Conservation (phyloP, 53 echinoderm and acorn worm species). For the Paelopatides confundens region DNA sequence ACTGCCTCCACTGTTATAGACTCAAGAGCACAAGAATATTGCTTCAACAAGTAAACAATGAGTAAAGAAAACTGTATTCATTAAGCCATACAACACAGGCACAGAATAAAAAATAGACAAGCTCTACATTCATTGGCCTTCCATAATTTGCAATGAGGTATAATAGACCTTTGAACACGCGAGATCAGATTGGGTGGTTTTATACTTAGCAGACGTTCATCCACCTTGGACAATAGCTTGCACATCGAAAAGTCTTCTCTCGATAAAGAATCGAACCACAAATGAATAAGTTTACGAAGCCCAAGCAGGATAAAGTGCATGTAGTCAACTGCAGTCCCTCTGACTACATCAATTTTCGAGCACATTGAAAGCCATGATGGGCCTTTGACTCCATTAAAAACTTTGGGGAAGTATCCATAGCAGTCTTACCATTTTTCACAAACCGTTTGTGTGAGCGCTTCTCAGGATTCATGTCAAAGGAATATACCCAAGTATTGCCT, state of each 20-base stretch:
- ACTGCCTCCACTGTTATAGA: too few species aligned
- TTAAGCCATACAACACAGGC: conserved; percentile 38
- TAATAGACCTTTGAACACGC: conserved; percentile 18
- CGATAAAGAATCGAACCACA: conserved; percentile 74
- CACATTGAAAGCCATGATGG: neutral
- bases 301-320: conserved; percentile 68
- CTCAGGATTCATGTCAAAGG: neutral
- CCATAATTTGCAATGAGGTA: too few species aligned
- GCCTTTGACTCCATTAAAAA: neutral
- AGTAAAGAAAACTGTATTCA: conserved; percentile 42
- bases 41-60: conserved; percentile 60
- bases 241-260: conserved; percentile 54
- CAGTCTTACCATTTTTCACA: neutral
- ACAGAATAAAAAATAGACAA: neutral
- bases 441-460: neutral
- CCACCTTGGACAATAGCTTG: conserved; percentile 35
- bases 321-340: conserved; percentile 64
- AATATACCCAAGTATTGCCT: neutral
- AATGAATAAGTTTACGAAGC: conserved; percentile 32
- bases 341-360: conserved; percentile 27
- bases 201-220: conserved; percentile 40
- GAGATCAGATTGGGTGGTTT: conserved; percentile 54
- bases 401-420: neutral
- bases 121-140: conserved; percentile 46
- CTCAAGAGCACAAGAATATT: too few species aligned